Percentiles rank a stretch among this genome's conserved stretches.
phyloP scores from a whole-genome alignment of 2,113 vertebrate genomes.

The Cichladusa arquata region DNA sequence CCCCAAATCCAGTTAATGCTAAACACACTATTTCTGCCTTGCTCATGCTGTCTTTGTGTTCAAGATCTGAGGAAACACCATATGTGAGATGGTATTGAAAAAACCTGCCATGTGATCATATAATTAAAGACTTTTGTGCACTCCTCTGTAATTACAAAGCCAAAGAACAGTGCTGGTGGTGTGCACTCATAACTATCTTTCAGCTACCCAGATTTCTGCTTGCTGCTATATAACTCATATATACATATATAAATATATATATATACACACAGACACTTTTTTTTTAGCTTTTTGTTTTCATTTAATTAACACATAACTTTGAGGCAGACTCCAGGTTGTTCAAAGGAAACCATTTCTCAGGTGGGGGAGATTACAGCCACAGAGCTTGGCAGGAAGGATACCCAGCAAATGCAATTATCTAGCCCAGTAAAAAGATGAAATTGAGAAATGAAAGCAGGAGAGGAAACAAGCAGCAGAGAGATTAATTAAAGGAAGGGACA shows the following conservation, averaged over 20 bases:
- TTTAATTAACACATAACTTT: conserved; percentile 17
- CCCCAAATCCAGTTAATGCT: background rate
- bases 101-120: background rate
- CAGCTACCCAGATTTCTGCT: background rate
- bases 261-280: fast-evolving
- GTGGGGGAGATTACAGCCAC: background rate
- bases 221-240: background rate
- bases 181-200: background rate
- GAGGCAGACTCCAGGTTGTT: background rate
- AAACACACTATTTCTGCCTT: background rate
- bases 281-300: background rate
- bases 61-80: background rate
- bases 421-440: conserved; percentile 35
- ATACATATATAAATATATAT: background rate
- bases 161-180: background rate
- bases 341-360: conserved; percentile 35
- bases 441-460: conserved; percentile 27
- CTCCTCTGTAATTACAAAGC: background rate
- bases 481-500: conserved; percentile 16
- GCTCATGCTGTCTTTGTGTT: background rate
- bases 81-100: background rate
- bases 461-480: conserved; percentile 23
- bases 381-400: conserved; percentile 4
- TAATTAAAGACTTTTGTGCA: background rate
- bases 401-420: conserved; percentile 45